Evolutionary conservation across 2,797 vertebrate species (phyloP), one percentile per base, ranked within the genome.

Genomic region (Paratrypauchen microcephalus): DNA sequence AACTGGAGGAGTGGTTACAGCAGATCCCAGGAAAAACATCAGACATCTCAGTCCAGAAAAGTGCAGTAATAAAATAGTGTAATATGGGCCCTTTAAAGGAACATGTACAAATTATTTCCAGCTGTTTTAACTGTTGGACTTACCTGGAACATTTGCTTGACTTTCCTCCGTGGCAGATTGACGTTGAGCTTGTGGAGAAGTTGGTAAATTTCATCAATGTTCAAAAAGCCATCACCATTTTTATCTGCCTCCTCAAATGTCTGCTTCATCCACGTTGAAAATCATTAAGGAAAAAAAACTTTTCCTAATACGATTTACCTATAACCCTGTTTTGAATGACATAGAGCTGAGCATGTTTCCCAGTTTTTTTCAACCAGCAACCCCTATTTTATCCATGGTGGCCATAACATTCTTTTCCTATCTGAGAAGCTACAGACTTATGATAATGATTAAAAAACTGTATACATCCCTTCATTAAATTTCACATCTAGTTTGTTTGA

Each of bases 111-210:
- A 26, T 1, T 1, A 26, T 1, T 26, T 26, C 24, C 24, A 15
- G 55, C 55, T 28, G 55, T n/a, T 5, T 23, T 18, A 28, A 57
- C 11, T 54, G 50, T n/a, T 19, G 3, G 55, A 60, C 28, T 32
- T 23, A 99, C 98, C 96, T 99, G 98, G 79, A 99, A 99, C 97
- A 99, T 99, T 72, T 99, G 97, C 24, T 97, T 96, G 86, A 99
- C 96, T 92, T 98, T 99, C 87, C 97, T 95, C 41, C 96, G 94
- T 3, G 98, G 97, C 84, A 99, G 91, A 80, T 96, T 98, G 30
- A 99, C 97, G 7, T 99, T 99, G 54, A 99, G 93, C 79, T 99
- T 99, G 78, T 97, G 97, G 87, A 99, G 96, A 79, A 99, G 81
- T 79, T 99, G 97, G 87, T 98, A 96, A 83, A 99, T 97, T 87